Conservation (phyloP, 2,113 vertebrate species). For the Mobula hypostoma region DNA sequence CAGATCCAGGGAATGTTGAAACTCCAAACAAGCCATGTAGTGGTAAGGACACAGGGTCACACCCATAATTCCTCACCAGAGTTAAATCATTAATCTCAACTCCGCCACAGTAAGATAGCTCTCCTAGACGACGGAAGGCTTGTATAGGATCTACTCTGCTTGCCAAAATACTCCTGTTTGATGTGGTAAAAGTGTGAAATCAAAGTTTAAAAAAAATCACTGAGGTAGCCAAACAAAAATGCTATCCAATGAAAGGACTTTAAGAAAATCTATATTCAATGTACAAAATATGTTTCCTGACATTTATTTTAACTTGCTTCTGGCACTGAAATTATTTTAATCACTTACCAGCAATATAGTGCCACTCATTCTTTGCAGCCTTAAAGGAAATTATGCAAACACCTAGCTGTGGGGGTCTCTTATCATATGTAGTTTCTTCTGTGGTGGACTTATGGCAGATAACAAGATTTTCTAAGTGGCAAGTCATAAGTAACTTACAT, state of each 20-base stretch:
- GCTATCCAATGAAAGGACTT: not conserved
- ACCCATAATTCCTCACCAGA: not conserved
- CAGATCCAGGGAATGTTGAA: not conserved
- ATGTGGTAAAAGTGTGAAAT: not conserved
- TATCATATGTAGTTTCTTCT: not conserved
- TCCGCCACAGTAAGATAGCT: not conserved
- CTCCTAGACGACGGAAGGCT: not conserved
- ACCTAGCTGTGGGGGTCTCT: not conserved
- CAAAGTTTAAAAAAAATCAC: not conserved
- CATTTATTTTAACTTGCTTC: slow-evolving; percentile 6
- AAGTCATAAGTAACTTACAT: not conserved
- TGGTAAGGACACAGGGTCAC: not conserved
- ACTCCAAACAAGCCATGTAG: not conserved
- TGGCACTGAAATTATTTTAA: not conserved
- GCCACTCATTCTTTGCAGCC: not conserved
- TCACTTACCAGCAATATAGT: not conserved
- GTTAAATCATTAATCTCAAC: slow-evolving; percentile 17
- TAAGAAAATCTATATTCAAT: not conserved
- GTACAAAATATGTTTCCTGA: not conserved
- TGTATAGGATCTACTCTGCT: not conserved
- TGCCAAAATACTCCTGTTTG: not conserved
- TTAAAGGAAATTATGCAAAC: not conserved
- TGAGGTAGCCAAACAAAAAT: not conserved
- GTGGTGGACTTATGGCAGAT: no score
- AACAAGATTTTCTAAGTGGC: not conserved